Base-by-base conservation (phyloP, 2,113 vertebrate species). In the Ammodytes marinus region DNA sequence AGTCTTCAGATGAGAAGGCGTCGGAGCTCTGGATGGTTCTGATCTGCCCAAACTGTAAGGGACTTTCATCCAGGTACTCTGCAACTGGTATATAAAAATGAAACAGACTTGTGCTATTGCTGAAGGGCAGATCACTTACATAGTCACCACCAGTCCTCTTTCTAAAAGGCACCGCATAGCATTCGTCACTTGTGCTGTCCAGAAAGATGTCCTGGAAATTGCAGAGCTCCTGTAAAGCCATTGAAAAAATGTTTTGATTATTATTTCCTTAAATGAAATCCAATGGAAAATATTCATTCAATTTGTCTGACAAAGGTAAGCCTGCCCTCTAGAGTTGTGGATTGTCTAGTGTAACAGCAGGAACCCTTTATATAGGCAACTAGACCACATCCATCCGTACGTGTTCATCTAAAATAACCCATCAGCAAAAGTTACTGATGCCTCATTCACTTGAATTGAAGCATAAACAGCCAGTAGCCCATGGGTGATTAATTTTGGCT, bases 171-270 rank as follows among this genome's bases (percentile, higher is more conserved):
- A 73, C 76, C 63, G 86, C 57, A 43, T 74, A 63, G 39, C 71
- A 35, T 8, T 80, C 69, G 7, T n/a, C 6, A 13, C 76, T 63
- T 42, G n/a, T 8, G 37, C n/a, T 13, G 10, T 72, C 84, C 47
- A 63, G 1, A 43, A 82, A 83, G 0, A 42, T 17, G 10, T 83
- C 59, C 66, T 87, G 84, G 84, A 92, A 92, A 40, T 91, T 77
- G 68, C 96, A 96, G 2, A 97, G n/a, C 10, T 93, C 89, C 79
- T 93, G 84, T 27, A 94, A 81, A 92, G 97, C 96, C 96, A 98
- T 97, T 61, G 39, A 47, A 64, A 35, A 27, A 27, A 27, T 27
- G 27, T 27, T 27, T 27, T 27, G 2, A 58, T 3, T 3, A 46
- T 50, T 5, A 47, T 9, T 67, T 7, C 3, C 14, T 60, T 2